Conservation (phyloP, 2,888 invertebrate genomes). For the Tenthredo amoena region DNA sequence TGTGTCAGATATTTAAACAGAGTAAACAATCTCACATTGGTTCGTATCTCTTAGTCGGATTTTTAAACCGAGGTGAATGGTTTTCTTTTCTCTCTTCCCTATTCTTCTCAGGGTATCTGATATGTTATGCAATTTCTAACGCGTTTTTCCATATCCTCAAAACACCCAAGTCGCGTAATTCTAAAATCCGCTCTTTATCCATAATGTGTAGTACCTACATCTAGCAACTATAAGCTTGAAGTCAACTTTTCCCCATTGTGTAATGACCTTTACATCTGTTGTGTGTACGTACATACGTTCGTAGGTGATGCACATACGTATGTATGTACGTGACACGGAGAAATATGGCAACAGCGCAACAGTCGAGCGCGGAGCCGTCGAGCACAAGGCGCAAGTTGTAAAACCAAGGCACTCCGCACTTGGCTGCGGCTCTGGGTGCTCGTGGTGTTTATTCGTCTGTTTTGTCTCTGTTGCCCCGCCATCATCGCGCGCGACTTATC, state of each 20-base stretch:
- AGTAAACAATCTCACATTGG: background rate
- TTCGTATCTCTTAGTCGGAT: slow-evolving; percentile 2
- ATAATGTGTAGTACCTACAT: background rate
- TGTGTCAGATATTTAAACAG: background rate
- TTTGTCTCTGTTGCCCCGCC: slow-evolving; percentile 22
- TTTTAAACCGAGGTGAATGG: background rate
- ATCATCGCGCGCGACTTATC: slow-evolving; percentile 25
- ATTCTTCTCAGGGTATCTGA: background rate
- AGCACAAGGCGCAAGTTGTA: slow-evolving; percentile 48
- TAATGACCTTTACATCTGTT: slow-evolving; percentile 45
- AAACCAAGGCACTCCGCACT: slow-evolving; percentile 48
- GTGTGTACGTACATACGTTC: slow-evolving; percentile 23
- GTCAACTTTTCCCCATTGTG: slow-evolving; percentile 48
- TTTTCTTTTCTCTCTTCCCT: background rate
- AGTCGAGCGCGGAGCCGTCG: slow-evolving; percentile 32
- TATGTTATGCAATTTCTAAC: background rate
- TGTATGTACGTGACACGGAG: slow-evolving; percentile 29
- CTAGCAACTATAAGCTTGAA: background rate
- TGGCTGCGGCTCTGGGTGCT: slow-evolving; percentile 47
- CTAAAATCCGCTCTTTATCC: background rate
- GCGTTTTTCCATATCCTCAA: background rate
- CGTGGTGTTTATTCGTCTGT: slow-evolving; percentile 37
- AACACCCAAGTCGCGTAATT: background rate
- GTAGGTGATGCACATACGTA: background rate
- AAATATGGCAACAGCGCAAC: slow-evolving; percentile 50